These are phyloP conservation scores for Piaya cayana DNA, from an alignment of 2,113 vertebrate species.

Conservation along the genomic window DNA sequence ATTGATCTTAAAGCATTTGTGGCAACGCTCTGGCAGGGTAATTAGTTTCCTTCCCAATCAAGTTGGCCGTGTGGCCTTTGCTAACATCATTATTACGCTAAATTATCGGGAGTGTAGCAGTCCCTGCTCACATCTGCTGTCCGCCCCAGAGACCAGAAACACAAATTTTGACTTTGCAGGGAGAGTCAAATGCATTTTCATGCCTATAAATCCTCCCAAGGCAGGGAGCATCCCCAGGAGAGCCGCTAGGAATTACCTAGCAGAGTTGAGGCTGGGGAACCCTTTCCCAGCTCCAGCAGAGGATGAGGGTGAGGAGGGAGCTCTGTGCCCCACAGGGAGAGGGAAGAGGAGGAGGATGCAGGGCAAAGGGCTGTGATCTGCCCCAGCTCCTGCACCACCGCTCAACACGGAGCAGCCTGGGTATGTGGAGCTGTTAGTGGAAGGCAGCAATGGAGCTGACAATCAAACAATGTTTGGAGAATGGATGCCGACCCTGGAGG, in stretches of 20 bases:
- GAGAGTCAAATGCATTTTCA: background rate
- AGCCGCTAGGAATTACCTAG: background rate
- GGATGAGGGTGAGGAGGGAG: background rate
- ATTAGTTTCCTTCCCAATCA: constrained; percentile 20
- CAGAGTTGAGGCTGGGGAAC: background rate
- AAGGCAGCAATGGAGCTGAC: background rate
- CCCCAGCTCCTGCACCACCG: background rate
- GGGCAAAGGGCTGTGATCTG: background rate
- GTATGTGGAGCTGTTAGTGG: background rate
- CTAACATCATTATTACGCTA: background rate
- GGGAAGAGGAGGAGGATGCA: background rate
- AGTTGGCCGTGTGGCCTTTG: background rate
- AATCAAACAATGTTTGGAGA: background rate
- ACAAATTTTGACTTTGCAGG: background rate
- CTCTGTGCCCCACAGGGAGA: rapidly evolving
- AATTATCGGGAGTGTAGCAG: background rate
- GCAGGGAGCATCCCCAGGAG: background rate
- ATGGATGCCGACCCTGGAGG: background rate
- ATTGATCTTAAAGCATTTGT: background rate
- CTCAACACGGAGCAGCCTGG: background rate
- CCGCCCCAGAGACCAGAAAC: background rate
- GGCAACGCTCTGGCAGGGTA: background rate
- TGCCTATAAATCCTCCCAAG: background rate
- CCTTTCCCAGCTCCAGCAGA: background rate
- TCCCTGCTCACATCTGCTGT: background rate